A percentile compares a stretch with the other conserved stretches of the same genome.
Evolutionary conservation across 2,888 invertebrate species (phyloP).

Genomic region (Nezara viridula): DNA sequence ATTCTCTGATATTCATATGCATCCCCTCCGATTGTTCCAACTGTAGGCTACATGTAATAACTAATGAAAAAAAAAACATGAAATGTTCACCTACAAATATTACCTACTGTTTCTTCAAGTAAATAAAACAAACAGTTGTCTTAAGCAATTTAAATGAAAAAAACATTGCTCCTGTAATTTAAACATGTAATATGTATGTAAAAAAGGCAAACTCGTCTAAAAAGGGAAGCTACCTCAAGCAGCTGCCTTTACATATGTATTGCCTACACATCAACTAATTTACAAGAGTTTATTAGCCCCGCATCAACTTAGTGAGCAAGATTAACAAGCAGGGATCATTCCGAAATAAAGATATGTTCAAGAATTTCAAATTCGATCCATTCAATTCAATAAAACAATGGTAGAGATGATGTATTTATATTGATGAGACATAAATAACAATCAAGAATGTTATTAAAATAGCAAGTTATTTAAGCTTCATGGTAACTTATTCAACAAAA

Average conservation of each 20-base stretch:
- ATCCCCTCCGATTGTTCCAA: too few relatives aligned
- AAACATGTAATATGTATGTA: background rate
- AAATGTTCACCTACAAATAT: too few relatives aligned
- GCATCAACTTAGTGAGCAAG: background rate
- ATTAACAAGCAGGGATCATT: background rate
- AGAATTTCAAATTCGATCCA: background rate
- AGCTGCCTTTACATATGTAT: background rate
- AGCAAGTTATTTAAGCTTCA: background rate
- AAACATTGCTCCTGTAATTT: background rate
- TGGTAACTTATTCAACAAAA: background rate
- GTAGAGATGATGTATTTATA: background rate
- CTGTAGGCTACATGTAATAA: too few relatives aligned
- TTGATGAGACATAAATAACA: too few relatives aligned
- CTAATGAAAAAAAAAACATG: too few relatives aligned
- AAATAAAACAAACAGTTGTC: too few relatives aligned
- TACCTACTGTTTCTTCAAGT: too few relatives aligned
- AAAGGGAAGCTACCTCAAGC: background rate
- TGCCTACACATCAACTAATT: background rate
- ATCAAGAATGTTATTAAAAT: too few relatives aligned
- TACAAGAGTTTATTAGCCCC: background rate
- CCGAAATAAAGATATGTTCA: background rate
- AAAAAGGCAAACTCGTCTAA: background rate
- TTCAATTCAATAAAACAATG: background rate
- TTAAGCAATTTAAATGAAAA: background rate
- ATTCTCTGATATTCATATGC: too few relatives aligned